Evolutionary conservation across 2,113 vertebrate genomes (phyloP).

Genomic region (Gnathonemus longibarbis): DNA sequence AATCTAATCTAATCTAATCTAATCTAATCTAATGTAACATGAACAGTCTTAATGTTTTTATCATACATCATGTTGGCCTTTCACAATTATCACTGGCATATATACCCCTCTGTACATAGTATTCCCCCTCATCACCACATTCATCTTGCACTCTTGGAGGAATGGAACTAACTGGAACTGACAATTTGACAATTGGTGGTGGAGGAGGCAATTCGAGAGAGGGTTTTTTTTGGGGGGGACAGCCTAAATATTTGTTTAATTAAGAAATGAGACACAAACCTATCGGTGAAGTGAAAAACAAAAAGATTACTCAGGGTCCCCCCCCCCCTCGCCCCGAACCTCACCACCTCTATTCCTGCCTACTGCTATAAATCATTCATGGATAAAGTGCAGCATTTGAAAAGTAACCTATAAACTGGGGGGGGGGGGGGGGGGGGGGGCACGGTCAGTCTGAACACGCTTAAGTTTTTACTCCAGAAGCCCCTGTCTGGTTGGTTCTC

Average conservation of each 20-base stretch:
- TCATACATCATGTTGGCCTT: neutral
- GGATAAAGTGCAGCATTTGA: slow-evolving; percentile 15
- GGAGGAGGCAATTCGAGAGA: neutral
- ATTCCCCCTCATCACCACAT: neutral
- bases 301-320: slow-evolving; percentile 31
- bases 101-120: neutral
- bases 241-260: slow-evolving; percentile 31
- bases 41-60: neutral
- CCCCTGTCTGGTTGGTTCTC: slow-evolving; percentile 33
- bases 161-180: slow-evolving; percentile 21
- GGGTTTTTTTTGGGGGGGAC: neutral
- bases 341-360: neutral
- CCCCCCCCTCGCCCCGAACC: neutral
- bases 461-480: slow-evolving; percentile 46
- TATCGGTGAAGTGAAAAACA: slow-evolving; percentile 26
- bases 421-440: slow-evolving; percentile 28
- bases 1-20: neutral
- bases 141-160: neutral
- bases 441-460: slow-evolving; percentile 30
- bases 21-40: too few relatives aligned
- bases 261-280: slow-evolving; percentile 43
- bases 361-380: slow-evolving; percentile 48
- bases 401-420: slow-evolving; percentile 14
- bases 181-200: slow-evolving; percentile 43
- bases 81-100: neutral